Conservation (phyloP, 2,113 vertebrate genomes). For the Lates calcarifer region DNA sequence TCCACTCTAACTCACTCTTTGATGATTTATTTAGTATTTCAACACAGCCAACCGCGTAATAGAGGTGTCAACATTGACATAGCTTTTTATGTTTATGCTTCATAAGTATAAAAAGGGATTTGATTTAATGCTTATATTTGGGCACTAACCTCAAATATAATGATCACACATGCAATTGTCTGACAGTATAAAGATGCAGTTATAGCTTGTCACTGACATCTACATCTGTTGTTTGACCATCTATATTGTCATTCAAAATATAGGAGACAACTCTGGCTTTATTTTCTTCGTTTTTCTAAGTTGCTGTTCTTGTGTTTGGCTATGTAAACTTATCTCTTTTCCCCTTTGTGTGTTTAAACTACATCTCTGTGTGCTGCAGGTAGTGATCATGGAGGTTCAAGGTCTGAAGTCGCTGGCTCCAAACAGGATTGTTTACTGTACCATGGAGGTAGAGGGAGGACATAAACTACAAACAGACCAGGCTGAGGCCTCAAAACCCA, state of each 20-base stretch:
- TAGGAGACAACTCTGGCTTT: background rate
- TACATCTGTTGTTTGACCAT: background rate
- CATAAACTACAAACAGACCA: constrained; percentile 99
- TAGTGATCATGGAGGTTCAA: constrained; percentile 98
- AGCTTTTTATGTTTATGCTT: too few species aligned
- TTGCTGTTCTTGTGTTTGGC: background rate
- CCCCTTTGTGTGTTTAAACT: background rate
- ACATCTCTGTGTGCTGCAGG: constrained; percentile 80
- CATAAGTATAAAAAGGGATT: too few species aligned
- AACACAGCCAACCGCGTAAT: too few species aligned
- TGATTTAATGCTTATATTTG: too few species aligned
- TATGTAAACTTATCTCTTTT: background rate
- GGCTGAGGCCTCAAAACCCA: constrained; percentile 98
- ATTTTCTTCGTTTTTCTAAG: background rate
- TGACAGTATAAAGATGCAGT: background rate
- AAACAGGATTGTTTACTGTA: constrained; percentile 99
- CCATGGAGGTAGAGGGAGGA: constrained; percentile 99
- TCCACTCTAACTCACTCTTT: background rate
- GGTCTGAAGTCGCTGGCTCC: constrained; percentile 96
- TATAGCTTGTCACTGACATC: background rate
- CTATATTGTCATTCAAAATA: background rate
- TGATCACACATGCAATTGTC: too few species aligned
- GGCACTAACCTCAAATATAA: too few species aligned
- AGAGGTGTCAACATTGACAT: too few species aligned
- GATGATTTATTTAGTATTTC: too few species aligned